These are phyloP conservation scores for Hyles lineata DNA, from an alignment of 2,888 invertebrate genomes.

Conservation along the genomic window DNA sequence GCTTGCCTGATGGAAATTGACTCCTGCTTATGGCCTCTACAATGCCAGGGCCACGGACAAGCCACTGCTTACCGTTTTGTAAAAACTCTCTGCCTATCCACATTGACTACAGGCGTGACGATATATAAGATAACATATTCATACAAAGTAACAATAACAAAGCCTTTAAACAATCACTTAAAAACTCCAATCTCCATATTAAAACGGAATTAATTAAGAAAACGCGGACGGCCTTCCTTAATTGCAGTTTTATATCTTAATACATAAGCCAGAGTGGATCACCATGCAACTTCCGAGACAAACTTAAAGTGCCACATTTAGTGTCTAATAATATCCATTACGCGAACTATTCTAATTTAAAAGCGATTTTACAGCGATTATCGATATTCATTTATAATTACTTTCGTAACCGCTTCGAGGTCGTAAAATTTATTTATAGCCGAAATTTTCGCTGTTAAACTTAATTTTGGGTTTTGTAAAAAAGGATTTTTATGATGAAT, in stretches of 20 bases:
- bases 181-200: background rate
- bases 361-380: slow-evolving; percentile 30
- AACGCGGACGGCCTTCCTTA: background rate
- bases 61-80: too few species aligned
- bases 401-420: slow-evolving; percentile 23
- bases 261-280: slow-evolving; percentile 1
- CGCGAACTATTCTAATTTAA: slow-evolving; percentile 36
- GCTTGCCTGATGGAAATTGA: too few species aligned
- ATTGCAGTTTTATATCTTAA: slow-evolving; percentile 18
- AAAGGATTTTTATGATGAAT: background rate
- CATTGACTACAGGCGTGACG: too few species aligned
- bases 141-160: background rate
- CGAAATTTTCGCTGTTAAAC: slow-evolving; percentile 4
- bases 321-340: slow-evolving; percentile 35
- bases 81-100: too few species aligned
- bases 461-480: background rate
- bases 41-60: too few species aligned
- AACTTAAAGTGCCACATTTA: slow-evolving; percentile 36
- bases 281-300: slow-evolving; percentile 30
- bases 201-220: slow-evolving; percentile 15
- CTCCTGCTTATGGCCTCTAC: too few species aligned
- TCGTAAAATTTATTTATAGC: slow-evolving; percentile 27
- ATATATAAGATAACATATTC: background rate
- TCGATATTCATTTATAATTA: slow-evolving; percentile 24
- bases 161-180: background rate